These are phyloP conservation scores for Nomada fabriciana DNA, from an alignment of 2,888 invertebrate genomes.

Conservation along the genomic window DNA sequence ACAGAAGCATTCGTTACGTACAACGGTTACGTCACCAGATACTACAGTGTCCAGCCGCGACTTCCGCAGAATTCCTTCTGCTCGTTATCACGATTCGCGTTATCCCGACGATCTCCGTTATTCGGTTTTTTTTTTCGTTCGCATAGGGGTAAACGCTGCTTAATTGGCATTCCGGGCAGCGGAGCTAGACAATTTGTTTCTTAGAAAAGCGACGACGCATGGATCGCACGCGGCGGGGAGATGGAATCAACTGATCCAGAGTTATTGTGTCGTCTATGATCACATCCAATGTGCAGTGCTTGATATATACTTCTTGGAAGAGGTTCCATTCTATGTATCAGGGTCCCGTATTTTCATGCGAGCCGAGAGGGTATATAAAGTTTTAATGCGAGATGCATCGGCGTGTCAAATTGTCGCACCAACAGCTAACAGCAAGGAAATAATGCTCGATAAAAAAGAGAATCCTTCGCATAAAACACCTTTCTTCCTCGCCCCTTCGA, in stretches of 20 bases:
- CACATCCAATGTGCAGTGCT: background rate
- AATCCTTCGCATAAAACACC: too few species aligned
- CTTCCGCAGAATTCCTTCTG: conserved; percentile 34
- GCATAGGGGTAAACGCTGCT: conserved; percentile 31
- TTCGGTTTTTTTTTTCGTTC: conserved; percentile 19
- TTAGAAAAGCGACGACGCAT: background rate
- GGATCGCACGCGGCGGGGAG: conserved; percentile 3
- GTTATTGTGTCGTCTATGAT: conserved; percentile 3
- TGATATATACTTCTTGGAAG: background rate
- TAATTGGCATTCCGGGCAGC: conserved; percentile 14
- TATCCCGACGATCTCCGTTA: conserved; percentile 14
- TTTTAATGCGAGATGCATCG: too few species aligned
- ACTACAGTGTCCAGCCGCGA: conserved; percentile 24
- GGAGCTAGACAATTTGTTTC: conserved; percentile 12
- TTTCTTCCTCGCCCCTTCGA: too few species aligned
- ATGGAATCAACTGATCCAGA: background rate
- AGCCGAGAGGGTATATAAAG: too few species aligned
- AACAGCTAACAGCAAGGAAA: too few species aligned
- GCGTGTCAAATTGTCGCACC: too few species aligned
- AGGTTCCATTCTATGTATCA: too few species aligned
- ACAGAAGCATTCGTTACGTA: background rate
- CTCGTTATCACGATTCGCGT: conserved; percentile 17
- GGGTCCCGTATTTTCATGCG: too few species aligned
- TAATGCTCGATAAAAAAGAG: too few species aligned
- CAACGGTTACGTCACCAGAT: conserved; percentile 17